A percentile compares a stretch with the other conserved stretches of the same genome.
phyloP scores from a whole-genome alignment of 2,888 invertebrate species.

The Zaprionus obscuricornis region DNA sequence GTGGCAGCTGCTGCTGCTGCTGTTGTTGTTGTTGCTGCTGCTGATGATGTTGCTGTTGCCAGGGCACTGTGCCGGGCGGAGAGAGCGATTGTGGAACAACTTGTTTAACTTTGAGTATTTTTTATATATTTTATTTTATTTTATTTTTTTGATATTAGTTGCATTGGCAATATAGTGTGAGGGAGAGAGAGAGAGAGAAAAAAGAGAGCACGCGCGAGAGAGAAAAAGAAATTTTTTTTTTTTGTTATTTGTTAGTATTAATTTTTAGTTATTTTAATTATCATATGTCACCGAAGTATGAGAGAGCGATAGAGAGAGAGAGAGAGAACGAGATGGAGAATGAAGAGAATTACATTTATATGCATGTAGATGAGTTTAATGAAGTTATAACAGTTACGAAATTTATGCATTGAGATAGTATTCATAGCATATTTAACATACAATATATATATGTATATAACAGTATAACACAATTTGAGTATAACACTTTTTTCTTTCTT shows the following conservation, averaged over 20 bases:
- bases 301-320: constrained; percentile 23
- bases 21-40: constrained; percentile 85
- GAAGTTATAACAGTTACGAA: constrained; percentile 43
- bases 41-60: constrained; percentile 85
- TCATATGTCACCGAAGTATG: no score
- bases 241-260: constrained; percentile 45
- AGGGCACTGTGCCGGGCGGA: constrained; percentile 87
- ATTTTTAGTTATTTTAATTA: constrained; percentile 6
- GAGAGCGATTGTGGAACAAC: constrained; percentile 87
- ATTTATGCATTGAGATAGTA: constrained; percentile 25
- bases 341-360: background rate
- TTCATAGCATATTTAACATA: constrained; percentile 36
- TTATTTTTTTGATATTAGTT: no score
- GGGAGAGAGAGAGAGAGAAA: constrained; percentile 22
- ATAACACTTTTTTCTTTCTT: constrained; percentile 23
- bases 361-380: constrained; percentile 17
- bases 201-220: constrained; percentile 29
- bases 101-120: constrained; percentile 85
- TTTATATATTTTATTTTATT: constrained; percentile 8
- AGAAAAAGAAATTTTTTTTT: constrained; percentile 4
- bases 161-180: constrained; percentile 10
- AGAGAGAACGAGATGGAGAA: constrained; percentile 15
- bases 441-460: constrained; percentile 23
- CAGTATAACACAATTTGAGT: constrained; percentile 22
- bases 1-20: constrained; percentile 81